Conservation (phyloP, 2,113 vertebrate species). For the human (Homo sapiens) region GRCh38 chr11:68731001-68731500, state of each 20-base stretch:
- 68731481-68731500: background rate
- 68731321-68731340: too few species aligned
- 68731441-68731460: background rate
- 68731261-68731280: too few species aligned
- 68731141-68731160: background rate
- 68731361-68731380: too few species aligned
- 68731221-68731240: too few species aligned
- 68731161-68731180: background rate
- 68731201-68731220: rapidly evolving
- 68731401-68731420: too few species aligned
- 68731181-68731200: rapidly evolving
- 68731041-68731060: background rate
- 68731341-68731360: too few species aligned
- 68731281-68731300: too few species aligned
- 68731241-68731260: background rate
- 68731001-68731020: background rate
- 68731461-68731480: background rate
- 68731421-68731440: too few species aligned
- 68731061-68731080: background rate
- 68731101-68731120: background rate
- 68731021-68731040: background rate
- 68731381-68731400: too few species aligned
- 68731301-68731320: too few species aligned
- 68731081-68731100: background rate
- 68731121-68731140: background rate